Conservation (phyloP, 2,797 vertebrate genomes). For the Mionectes olivaceus region DNA sequence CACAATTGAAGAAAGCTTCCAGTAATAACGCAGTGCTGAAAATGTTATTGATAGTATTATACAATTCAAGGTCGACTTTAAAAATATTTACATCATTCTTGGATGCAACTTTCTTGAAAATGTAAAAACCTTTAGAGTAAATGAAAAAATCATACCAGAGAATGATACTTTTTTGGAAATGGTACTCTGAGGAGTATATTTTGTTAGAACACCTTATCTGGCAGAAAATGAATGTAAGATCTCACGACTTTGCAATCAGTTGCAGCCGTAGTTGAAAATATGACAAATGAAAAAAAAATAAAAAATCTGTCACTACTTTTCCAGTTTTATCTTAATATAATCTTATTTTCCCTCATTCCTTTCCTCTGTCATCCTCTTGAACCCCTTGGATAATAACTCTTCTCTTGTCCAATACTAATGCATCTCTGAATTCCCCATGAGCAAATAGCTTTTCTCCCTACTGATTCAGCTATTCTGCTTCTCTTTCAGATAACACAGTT, state of each 20-base stretch:
- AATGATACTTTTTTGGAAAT: neutral
- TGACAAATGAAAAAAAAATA: neutral
- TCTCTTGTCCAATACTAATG: neutral
- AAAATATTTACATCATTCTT: neutral
- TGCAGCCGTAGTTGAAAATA: neutral
- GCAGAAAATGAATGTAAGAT: neutral
- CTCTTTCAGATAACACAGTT: neutral
- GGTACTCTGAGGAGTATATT: neutral
- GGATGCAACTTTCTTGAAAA: neutral
- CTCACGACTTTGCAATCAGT: neutral
- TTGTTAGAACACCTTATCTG: neutral
- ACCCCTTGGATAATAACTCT: neutral
- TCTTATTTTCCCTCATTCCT: neutral
- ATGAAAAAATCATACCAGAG: neutral
- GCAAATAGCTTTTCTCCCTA: neutral
- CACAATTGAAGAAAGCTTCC: neutral
- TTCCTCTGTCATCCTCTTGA: neutral
- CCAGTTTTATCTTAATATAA: neutral
- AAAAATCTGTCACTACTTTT: neutral
- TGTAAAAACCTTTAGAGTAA: neutral
- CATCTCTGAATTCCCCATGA: neutral
- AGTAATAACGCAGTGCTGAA: neutral
- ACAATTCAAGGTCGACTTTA: neutral
- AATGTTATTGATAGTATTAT: neutral
- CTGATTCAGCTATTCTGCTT: neutral